A percentile compares a stretch with the other conserved stretches of the same genome.
Evolutionary conservation across 2,113 vertebrate species (phyloP).

Genomic region (Mus musculus): DNA sequence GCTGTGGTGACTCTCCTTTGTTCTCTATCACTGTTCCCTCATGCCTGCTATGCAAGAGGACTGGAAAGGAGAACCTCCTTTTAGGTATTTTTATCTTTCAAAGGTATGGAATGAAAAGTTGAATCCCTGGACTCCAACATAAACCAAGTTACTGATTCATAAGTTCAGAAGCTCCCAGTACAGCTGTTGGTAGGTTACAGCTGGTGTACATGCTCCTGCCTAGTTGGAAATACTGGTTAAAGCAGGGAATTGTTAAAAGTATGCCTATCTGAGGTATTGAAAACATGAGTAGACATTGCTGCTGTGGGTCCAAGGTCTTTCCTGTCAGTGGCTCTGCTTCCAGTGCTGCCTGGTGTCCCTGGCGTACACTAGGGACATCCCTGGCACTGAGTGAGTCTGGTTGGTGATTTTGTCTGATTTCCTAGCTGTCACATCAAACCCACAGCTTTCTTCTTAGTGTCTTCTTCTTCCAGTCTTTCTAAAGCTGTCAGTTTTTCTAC

Average conservation of each 20-base stretch:
- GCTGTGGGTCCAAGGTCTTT: not conserved
- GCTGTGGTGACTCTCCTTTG: not conserved
- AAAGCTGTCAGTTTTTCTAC: not conserved
- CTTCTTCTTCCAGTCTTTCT: not conserved
- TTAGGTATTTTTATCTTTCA: constrained; percentile 38
- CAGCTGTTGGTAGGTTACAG: constrained; percentile 25
- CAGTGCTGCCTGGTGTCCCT: not conserved
- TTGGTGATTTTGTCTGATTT: not conserved
- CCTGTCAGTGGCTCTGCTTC: constrained; percentile 17
- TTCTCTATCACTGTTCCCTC: not conserved
- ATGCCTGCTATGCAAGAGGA: not conserved
- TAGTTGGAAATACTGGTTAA: constrained; percentile 19
- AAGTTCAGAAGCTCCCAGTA: constrained; percentile 37
- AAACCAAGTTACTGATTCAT: not conserved
- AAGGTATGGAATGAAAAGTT: constrained; percentile 42
- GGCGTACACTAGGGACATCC: not conserved
- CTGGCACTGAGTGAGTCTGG: not conserved
- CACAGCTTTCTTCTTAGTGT: constrained; percentile 36
- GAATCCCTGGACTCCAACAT: not conserved
- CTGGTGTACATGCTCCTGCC: not conserved
- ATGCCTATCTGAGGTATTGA: not conserved
- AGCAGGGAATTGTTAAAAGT: not conserved
- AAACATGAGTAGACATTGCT: not conserved
- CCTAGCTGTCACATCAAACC: not conserved
- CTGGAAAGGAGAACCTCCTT: not conserved